Evolutionary conservation across 2,888 invertebrate genomes (phyloP), one percentile per base, ranked within the genome.

Genomic region (Diploptera punctata): DNA sequence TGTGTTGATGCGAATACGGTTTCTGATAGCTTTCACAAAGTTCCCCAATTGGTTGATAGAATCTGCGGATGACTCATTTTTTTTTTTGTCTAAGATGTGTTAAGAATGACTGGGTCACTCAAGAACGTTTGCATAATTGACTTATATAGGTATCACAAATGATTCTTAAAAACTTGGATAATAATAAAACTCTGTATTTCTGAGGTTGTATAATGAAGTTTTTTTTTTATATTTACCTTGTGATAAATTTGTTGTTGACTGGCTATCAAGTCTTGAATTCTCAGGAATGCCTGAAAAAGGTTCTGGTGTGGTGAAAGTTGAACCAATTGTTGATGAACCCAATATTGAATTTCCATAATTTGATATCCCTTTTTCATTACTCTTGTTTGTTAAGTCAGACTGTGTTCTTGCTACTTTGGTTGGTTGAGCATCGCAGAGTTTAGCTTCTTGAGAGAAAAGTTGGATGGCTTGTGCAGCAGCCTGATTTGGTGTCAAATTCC

Each of bases 381-480:
- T 67, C 24, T 60, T 61, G 31, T 38, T 72, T 68, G 26, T 70
- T 31, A 57, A 68, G n/a, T 24, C 61, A 18, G 73, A 72, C 68
- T 75, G 75, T 43, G 75, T 75, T 77, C 90, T 86, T 57, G 92
- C 88, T 76, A 92, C 89, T 86, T 93, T 92, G 78, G 88, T 90
- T 77, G 90, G 89, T 74, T 87, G 87, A 10, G 81, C 81, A 82
- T 93, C 94, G 84, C 97, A 97, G 33, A 97, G 86, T 77, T 89
- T 87, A 24, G 95, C 95, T 80, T 95, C 94, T 82, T 92, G 89
- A 74, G 92, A 92, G 81, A 94, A 94, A 74, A 97, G 84, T 79
- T 93, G 91, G 77, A 97, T 90, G 10, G 97, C 97, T 80, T 92
- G 90, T 0, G 94, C 94, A 31, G 97, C 97, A 69, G 97, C 95